Base-by-base conservation (phyloP, 2,797 vertebrate species). In the Catamblyrhynchus diadema region DNA sequence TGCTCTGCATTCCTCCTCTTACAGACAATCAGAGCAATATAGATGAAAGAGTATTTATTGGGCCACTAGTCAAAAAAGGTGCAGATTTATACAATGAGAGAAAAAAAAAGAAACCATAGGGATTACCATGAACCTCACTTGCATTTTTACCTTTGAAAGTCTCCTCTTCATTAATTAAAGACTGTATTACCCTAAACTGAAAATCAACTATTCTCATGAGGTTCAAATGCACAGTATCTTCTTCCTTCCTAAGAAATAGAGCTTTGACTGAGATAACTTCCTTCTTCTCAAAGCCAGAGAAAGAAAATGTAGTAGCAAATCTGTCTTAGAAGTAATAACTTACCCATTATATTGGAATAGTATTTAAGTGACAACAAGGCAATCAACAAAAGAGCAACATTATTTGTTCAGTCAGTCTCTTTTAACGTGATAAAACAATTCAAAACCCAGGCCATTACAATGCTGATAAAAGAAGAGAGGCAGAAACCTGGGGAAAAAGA, bases 341-440 rank as follows among this genome's bases (percentile, higher is more conserved):
- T 81, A 47, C 30, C 54, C 66, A 92, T 94, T 92, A 80, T 57
- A 81, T 86, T 85, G 62, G 57, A 93, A 94, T 54, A 93, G 72
- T 94, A 88, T 92, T 92, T 77, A 88, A 78, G 53, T 73, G 78
- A 73, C 79, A 95, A 74, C 54, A 87, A 47, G 66, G 78, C 92
- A 96, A 95, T 95, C 95, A 95, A 93, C 89, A 57, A 53, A 93
- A 66, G 8, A 94, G 74, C 64, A 94, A 91, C 85, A 78, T 90
- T 87, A 96, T 95, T 96, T 96, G 85, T 79, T 94, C 88, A 84
- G 88, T 69, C 94, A 95, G 96, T 96, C 62, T 94, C 67, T 94
- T 95, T 91, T 84, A 79, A 82, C 94, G 70, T 71, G 35, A 81
- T 86, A 90, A 88, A 96, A 85, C 72, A 95, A 96, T 96, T 94